These are phyloP conservation scores for Ceratitis capitata DNA, from an alignment of 1,140 invertebrate species.

Conservation along the genomic window DNA sequence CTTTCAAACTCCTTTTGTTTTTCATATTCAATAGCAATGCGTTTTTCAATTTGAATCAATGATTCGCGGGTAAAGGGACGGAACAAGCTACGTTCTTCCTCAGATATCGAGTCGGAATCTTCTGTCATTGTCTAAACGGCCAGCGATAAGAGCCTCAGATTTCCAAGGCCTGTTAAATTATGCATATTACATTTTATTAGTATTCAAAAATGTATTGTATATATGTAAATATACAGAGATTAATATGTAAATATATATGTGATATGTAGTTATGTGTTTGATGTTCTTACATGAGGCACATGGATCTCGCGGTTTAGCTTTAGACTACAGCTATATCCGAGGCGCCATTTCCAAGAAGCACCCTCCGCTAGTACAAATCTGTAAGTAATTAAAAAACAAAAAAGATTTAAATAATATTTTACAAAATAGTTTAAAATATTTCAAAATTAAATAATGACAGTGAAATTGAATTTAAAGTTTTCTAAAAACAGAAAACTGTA, in stretches of 20 bases:
- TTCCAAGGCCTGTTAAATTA: constrained; percentile 64
- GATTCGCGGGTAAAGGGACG: constrained; percentile 97
- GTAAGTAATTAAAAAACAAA: no score
- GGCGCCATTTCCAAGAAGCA: constrained; percentile 65
- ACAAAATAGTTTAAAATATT: no score
- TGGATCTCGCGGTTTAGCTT: constrained; percentile 65
- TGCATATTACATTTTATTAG: no score
- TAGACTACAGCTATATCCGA: constrained; percentile 66
- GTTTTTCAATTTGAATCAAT: constrained; percentile 89
- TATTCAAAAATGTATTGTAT: no score
- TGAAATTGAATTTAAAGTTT: no score
- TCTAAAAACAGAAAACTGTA: no score
- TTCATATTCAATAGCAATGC: constrained; percentile 93
- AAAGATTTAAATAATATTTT: no score
- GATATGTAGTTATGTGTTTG: no score
- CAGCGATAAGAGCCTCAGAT: constrained; percentile 67
- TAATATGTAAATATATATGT: no score
- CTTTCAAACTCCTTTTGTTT: constrained; percentile 95
- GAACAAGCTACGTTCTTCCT: constrained; percentile 95
- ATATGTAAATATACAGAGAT: no score
- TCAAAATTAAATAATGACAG: no score
- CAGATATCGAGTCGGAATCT: constrained; percentile 87
- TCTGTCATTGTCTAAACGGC: constrained; percentile 82
- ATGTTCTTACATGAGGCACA: constrained; percentile 64
- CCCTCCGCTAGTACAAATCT: constrained; percentile 64